Evolutionary conservation across 1,140 invertebrate genomes (phyloP), one percentile per base, ranked within the genome.

Genomic region (Drepana arcuata): DNA sequence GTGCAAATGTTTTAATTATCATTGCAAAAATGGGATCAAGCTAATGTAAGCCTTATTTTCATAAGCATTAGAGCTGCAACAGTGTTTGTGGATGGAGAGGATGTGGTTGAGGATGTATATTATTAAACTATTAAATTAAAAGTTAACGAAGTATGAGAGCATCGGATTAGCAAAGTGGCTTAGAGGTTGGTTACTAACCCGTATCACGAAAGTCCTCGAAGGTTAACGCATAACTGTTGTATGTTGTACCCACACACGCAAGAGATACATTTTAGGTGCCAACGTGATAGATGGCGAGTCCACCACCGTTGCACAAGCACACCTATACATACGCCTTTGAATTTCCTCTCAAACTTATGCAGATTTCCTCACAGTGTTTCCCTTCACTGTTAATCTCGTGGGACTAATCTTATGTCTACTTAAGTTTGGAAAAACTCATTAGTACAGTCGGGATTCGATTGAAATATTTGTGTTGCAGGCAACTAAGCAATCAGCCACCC

Each of bases 71-170:
- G 12, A 14, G 21, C 9, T 11, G 12, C 15, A 7, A 15, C 3
- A 28, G 7, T 14, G 7, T 5, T 23, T 18, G 7, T 21, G 7
- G 25, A 16, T 1, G 14, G 29, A 12, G 29, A 25, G 23, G 7
- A 10, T 24, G 30, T 24, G 2, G n/a, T 30, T 29, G 33, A 6
- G 3, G 11, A 6, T 32, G 27, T 35, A n/a, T n/a, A n/a, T 28
- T 16, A 29, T 34, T 42, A 34, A 42, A 42, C 40, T 42, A 34
- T 32, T 15, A 42, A 42, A 42, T 42, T 42, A 42, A 42, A 42
- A 42, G 40, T 24, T 42, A 42, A 42, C 26, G 16, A 42, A 42
- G 21, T 42, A 23, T 26, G n/a, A n/a, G 10, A 14, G 24, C 27
- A 13, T 14, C 9, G 31, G 16, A 11, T 26, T 14, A 12, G 14